Conservation (phyloP, 2,113 vertebrate genomes). For the Stomatorhinus ivindoensis region DNA sequence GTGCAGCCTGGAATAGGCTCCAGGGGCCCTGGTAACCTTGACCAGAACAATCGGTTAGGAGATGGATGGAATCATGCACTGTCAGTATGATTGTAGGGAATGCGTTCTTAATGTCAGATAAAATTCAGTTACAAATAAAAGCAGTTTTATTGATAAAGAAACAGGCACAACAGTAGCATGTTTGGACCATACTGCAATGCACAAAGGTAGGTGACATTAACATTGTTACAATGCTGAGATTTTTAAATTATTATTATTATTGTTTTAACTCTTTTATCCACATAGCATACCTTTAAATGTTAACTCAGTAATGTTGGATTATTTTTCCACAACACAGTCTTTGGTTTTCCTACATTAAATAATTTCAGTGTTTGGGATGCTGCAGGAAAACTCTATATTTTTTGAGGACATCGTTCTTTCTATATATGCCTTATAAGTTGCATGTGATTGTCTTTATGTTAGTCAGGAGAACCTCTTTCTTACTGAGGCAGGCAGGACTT, state of each 20-base stretch:
- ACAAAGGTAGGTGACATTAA: constrained; percentile 36
- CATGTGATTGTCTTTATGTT: constrained; percentile 14
- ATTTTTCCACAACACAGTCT: constrained; percentile 21
- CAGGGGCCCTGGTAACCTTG: not conserved
- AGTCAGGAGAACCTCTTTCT: not conserved
- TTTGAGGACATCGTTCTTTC: not conserved
- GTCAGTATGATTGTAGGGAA: not conserved
- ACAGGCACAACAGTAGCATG: constrained; percentile 41
- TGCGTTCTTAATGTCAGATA: not conserved
- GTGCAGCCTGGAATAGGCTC: not conserved
- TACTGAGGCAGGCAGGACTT: not conserved
- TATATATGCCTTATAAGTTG: not conserved
- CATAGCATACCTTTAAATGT: constrained; percentile 19
- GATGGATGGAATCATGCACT: not conserved
- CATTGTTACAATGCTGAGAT: constrained; percentile 33
- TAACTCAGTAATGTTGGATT: not conserved
- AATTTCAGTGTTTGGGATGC: not conserved
- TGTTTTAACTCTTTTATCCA: constrained; percentile 12
- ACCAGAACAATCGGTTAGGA: not conserved
- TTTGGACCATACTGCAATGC: constrained; percentile 34
- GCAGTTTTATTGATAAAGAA: constrained; percentile 39
- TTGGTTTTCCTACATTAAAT: constrained; percentile 19
- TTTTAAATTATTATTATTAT: constrained; percentile 4
- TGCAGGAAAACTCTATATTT: not conserved
- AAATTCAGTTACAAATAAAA: constrained; percentile 28